Percentiles rank a stretch among this genome's conserved stretches.
phyloP scores from a whole-genome alignment of 1,140 invertebrate genomes.

The Drosophila punjabiensis region DNA sequence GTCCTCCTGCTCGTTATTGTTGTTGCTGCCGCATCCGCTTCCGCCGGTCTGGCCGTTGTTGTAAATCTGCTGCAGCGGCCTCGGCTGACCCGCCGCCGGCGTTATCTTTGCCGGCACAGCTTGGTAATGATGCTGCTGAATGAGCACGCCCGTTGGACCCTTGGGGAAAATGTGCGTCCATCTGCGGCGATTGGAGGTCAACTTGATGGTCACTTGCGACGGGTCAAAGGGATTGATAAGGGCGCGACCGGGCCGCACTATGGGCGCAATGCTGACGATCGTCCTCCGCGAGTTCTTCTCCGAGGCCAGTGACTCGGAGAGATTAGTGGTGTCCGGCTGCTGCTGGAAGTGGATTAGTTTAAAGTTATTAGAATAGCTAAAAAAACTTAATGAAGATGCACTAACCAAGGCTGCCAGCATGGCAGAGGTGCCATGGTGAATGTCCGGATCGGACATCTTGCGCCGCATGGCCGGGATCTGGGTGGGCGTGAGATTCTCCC shows the following conservation, averaged over 20 bases:
- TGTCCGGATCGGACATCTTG: constrained; percentile 94
- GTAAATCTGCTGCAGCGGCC: constrained; percentile 26
- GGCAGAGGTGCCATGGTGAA: constrained; percentile 88
- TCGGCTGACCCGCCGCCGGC: constrained; percentile 16
- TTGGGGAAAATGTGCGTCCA: constrained; percentile 99
- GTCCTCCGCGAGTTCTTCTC: constrained; percentile 75
- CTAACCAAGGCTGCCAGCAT: constrained; percentile 73
- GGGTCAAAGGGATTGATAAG: constrained; percentile 99
- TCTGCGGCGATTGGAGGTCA: constrained; percentile 97
- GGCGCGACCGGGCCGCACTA: constrained; percentile 89
- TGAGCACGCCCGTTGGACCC: constrained; percentile 94
- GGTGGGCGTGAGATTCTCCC: constrained; percentile 87
- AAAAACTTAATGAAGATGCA: background rate
- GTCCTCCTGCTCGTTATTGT: constrained; percentile 69
- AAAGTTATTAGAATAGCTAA: too few relatives aligned
- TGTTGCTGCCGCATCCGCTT: constrained; percentile 48
- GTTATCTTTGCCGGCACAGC: constrained; percentile 88
- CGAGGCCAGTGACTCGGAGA: constrained; percentile 85
- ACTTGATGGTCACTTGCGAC: constrained; percentile 97
- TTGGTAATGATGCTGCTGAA: constrained; percentile 97
- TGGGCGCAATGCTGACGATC: constrained; percentile 85
- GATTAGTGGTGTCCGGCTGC: constrained; percentile 63
- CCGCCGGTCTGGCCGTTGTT: constrained; percentile 17
- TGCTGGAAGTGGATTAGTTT: background rate
- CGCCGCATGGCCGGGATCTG: constrained; percentile 87